Percentiles rank a stretch among this genome's conserved stretches.
Evolutionary conservation across 2,888 invertebrate genomes (phyloP).

Genomic region (Amaurobius ferox): DNA sequence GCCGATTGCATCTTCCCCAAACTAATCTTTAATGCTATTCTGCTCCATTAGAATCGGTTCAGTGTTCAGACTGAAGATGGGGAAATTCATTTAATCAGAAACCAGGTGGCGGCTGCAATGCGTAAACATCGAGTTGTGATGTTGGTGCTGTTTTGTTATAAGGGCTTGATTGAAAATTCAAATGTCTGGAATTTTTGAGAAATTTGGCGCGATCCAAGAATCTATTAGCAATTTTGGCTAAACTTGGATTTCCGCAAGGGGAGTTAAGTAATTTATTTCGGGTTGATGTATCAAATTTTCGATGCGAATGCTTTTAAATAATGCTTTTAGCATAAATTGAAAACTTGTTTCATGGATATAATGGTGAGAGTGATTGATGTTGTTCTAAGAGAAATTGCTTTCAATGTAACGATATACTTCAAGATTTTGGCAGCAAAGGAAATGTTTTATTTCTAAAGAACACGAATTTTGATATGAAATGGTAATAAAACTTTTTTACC

Average conservation of each 20-base stretch:
- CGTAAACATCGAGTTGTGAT: slow-evolving; percentile 36
- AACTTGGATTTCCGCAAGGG: not conserved
- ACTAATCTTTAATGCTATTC: slow-evolving; percentile 70
- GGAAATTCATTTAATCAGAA: slow-evolving; percentile 45
- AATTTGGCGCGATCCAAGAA: slow-evolving; percentile 21
- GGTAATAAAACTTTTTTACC: too few species aligned
- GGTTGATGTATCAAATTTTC: not conserved
- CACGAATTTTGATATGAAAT: too few species aligned
- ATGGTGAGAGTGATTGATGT: not conserved
- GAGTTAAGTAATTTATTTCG: slow-evolving; percentile 10
- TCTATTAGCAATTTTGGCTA: slow-evolving; percentile 15
- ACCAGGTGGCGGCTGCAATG: slow-evolving; percentile 45
- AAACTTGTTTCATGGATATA: not conserved
- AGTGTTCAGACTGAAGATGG: slow-evolving; percentile 24
- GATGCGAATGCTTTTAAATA: slow-evolving; percentile 1
- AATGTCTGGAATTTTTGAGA: slow-evolving; percentile 34
- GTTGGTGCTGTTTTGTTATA: not conserved
- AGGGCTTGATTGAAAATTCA: slow-evolving; percentile 68
- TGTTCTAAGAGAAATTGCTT: too few species aligned
- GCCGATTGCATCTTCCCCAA: slow-evolving; percentile 53
- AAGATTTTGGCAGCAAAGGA: too few species aligned
- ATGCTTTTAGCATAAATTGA: slow-evolving; percentile 3
- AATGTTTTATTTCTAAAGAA: too few species aligned
- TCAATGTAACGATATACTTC: too few species aligned
- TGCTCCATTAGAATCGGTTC: slow-evolving; percentile 67